Evolutionary conservation across 2,888 invertebrate species (phyloP), one percentile per base, ranked within the genome.

Genomic region (Orthosia cruda): DNA sequence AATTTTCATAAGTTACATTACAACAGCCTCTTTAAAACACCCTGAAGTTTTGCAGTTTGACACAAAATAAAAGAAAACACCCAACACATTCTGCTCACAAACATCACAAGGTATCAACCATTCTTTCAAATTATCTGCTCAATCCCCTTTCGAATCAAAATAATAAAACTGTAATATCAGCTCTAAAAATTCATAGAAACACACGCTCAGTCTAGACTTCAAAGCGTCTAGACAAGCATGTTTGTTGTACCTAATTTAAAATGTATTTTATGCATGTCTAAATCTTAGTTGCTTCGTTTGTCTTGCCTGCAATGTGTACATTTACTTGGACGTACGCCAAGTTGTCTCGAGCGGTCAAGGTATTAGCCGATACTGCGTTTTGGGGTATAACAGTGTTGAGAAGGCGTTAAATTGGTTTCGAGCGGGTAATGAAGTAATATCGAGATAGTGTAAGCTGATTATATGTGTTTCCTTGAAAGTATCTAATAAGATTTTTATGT

Each of bases 191-290:
- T 80, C 81, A 78, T 79, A 71, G 74, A 26, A 66, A 63, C 61
- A 62, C 69, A 64, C 72, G 65, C 72, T 70, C 65, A 20, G 86
- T 87, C 86, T 88, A 87, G 87, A 87, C 87, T 75, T 73, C 68
- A 80, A 67, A 78, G 65, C 52, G 87, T 80, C 87, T 74, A 80
- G 85, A 88, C 85, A 12, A 65, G 57, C 64, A 71, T 68, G 71
- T 66, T 71, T 40, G 73, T 76, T 67, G 76, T 84, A 79, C 65
- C 69, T 90, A 86, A 91, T 89, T 91, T 91, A 83, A 87, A 87
- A 88, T 88, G 85, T 86, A 89, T 88, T 91, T 89, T 86, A 90
- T 90, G 89, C 86, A 89, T 86, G 81, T 86, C 87, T 88, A 88
- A 88, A 89, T 88, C 87, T 89, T 86, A 74, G 80, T 81, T 75